Evolutionary conservation across 1,140 invertebrate species (phyloP).

Genomic region (Drosophila elegans): DNA sequence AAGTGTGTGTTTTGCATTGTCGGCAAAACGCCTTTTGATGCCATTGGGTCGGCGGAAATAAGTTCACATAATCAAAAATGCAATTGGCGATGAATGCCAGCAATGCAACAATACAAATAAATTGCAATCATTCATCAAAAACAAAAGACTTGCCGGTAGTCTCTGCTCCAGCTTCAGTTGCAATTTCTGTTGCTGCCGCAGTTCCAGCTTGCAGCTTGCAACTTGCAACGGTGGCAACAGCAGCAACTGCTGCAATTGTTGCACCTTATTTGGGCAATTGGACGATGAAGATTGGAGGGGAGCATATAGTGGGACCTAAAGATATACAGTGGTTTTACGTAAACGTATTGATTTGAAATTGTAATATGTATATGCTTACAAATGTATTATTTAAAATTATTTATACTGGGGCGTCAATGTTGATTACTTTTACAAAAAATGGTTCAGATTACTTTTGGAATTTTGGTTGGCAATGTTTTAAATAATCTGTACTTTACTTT

Average conservation of each 20-base stretch:
- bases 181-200: slow-evolving; percentile 31
- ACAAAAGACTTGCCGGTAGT: slow-evolving; percentile 68
- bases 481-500: background rate
- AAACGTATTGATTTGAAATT: background rate
- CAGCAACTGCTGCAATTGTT: slow-evolving; percentile 63
- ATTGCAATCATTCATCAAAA: slow-evolving; percentile 81
- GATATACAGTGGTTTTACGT: slow-evolving; percentile 41
- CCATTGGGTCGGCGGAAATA: slow-evolving; percentile 40
- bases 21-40: slow-evolving; percentile 68
- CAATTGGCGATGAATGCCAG: slow-evolving; percentile 71
- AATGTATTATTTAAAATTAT: background rate
- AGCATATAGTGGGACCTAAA: slow-evolving; percentile 10
- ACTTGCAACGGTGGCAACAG: slow-evolving; percentile 61
- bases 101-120: slow-evolving; percentile 83
- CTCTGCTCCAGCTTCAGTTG: slow-evolving; percentile 21
- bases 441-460: too few species aligned
- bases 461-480: too few species aligned
- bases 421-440: too few species aligned
- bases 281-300: slow-evolving; percentile 29
- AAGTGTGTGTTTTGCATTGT: slow-evolving; percentile 43
- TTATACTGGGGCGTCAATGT: background rate
- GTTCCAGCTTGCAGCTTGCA: slow-evolving; percentile 8
- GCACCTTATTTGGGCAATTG: slow-evolving; percentile 79
- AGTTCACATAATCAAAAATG: slow-evolving; percentile 77
- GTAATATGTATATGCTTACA: too few species aligned